Evolutionary conservation across 1,140 invertebrate species (phyloP), one percentile per base, ranked within the genome.

Genomic region (Lepidotrigona ventralis): DNA sequence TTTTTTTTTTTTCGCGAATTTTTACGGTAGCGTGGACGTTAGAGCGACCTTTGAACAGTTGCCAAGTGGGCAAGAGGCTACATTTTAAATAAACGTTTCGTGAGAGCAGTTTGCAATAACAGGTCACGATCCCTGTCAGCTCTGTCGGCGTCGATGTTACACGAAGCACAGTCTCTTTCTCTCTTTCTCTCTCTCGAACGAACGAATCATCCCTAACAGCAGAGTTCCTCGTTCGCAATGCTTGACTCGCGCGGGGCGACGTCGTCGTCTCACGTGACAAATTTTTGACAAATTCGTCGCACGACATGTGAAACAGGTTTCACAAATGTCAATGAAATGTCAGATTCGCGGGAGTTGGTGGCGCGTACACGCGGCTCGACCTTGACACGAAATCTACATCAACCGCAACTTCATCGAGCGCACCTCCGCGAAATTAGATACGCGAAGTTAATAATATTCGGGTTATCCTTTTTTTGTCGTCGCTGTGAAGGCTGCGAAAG

Each of bases 1-100:
- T 5, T 39, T 39, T 63, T n/a, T n/a, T 83, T 82, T 84, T 85
- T 29, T 63, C 86, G 72, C 73, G 46, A 29, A 78, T 29, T 73
- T 66, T 76, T 85, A 83, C 39, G 56, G 26, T 68, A 15, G 33
- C n/a, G 60, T 66, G 79, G 63, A 79, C 19, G 69, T 79, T 66
- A 33, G 26, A 51, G 58, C 87, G 91, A 92, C 88, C 90, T 91
- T 92, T 91, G 91, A 84, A 89, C 58, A 73, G 64, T 76, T 79
- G 90, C 91, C 91, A 91, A 89, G 77, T 78, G 63, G 84, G 68
- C 72, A 80, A 82, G 69, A 80, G 79, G 54, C 72, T 66, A 74
- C 71, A 89, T 89, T 89, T 91, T 80, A 90, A 90, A 90, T 90
- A 88, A 90, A 88, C 85, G 85, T 85, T 84, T 74, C 56, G 68